Evolutionary conservation across 2,797 vertebrate genomes (phyloP).

Genomic region (Decapterus maruadsi): DNA sequence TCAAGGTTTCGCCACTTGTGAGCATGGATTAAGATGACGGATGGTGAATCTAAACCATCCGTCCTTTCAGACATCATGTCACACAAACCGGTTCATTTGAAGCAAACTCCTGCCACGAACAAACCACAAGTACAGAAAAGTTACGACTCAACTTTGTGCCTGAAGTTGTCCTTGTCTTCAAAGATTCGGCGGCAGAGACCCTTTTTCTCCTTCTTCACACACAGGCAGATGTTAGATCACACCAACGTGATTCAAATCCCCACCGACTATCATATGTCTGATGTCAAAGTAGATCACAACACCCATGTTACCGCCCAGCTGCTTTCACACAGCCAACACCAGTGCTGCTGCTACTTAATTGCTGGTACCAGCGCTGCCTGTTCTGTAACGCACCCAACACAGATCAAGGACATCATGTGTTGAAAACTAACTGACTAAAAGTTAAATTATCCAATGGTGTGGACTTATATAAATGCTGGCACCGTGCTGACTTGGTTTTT

Average conservation of each 20-base stretch:
- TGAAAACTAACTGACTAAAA: slow-evolving; percentile 23
- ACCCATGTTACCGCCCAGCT: not conserved
- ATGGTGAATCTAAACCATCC: not conserved
- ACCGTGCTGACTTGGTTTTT: slow-evolving; percentile 35
- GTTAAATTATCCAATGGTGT: slow-evolving; percentile 25
- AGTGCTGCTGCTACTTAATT: slow-evolving; percentile 11
- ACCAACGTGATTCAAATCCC: slow-evolving; percentile 4
- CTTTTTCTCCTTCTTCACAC: not conserved
- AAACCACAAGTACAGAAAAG: not conserved
- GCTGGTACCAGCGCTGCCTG: slow-evolving; percentile 5
- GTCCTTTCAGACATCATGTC: not conserved
- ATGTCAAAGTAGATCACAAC: slow-evolving; percentile 9
- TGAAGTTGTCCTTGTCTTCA: not conserved
- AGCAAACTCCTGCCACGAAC: not conserved
- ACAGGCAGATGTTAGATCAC: slow-evolving; percentile 1
- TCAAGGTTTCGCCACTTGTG: too few species aligned
- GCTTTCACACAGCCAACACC: slow-evolving; percentile 24
- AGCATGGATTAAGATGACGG: not conserved
- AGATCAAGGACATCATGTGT: slow-evolving; percentile 53
- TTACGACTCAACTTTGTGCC: not conserved
- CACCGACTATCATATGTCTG: not conserved
- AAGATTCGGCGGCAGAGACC: not conserved
- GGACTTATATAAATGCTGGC: slow-evolving; percentile 56
- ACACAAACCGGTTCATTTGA: not conserved
- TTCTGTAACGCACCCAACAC: slow-evolving; percentile 34